Evolutionary conservation across 23 tunicate genomes (phyloP).

Genomic region (Halocynthia roretzi): DNA sequence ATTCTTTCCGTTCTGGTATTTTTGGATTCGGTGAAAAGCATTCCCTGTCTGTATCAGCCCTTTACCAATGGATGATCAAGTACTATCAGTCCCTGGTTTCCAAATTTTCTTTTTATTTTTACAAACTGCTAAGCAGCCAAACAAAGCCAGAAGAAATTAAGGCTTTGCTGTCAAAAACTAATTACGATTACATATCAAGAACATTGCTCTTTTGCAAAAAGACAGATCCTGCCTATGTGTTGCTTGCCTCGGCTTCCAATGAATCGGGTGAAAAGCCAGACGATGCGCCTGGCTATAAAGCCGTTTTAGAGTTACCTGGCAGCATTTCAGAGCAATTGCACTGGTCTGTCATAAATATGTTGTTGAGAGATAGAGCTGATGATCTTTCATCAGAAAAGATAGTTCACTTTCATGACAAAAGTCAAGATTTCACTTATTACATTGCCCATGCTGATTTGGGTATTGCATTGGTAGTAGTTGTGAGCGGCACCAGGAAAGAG

Average conservation of each 20-base stretch:
- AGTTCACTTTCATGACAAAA: conserved; percentile 13
- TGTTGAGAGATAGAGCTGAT: conserved; percentile 10
- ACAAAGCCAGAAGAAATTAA: conserved; percentile 47
- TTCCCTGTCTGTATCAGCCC: conserved; percentile 30
- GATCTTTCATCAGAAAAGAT: conserved; percentile 10
- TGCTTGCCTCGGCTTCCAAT: conserved; percentile 21
- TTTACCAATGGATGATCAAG: conserved; percentile 67
- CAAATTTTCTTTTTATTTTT: conserved; percentile 68
- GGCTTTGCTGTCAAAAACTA: conserved; percentile 27
- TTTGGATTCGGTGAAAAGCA: conserved; percentile 71
- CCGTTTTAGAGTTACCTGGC: background rate
- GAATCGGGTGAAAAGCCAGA: conserved; percentile 1
- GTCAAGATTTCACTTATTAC: background rate
- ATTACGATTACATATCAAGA: conserved; percentile 54
- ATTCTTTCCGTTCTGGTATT: conserved; percentile 57
- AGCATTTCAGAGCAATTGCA: conserved; percentile 1
- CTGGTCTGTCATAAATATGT: conserved; percentile 2
- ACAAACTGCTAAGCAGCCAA: conserved; percentile 23
- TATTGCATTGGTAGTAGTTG: conserved; percentile 7
- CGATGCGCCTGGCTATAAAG: conserved; percentile 2
- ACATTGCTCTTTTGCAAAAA: conserved; percentile 25
- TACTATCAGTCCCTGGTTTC: conserved; percentile 53
- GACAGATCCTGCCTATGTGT: conserved; percentile 29
- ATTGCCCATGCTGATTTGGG: conserved; percentile 9
- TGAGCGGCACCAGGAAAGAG: conserved; percentile 22